Evolutionary conservation across 2,888 invertebrate species (phyloP), one percentile per base, ranked within the genome.

Genomic region (Tenthredo livida): DNA sequence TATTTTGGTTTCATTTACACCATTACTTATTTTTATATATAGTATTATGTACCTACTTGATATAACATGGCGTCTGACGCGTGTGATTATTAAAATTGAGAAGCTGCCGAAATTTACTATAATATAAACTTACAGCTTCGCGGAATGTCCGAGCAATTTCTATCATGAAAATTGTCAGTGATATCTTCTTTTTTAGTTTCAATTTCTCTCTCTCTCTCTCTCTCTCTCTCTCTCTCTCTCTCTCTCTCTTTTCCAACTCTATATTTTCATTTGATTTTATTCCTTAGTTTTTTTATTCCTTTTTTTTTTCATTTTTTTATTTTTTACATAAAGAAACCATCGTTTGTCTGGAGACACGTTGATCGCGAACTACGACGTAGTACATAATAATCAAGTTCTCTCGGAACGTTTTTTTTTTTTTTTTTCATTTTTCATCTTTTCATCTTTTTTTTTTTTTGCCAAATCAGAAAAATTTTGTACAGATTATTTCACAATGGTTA

Each of bases 61-160:
- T 80, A 80, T 80, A 80, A 80, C 61, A 40, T 61, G 80, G 80
- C 80, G 80, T 80, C 80, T 40, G 58, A 80, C 80, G 80, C 80
- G 80, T 73, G 73, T 73, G 73, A 80, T 80, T 80, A 80, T 80
- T 80, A 61, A 80, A 80, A 80, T 80, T 80, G 80, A 80, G 80
- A 80, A 80, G 80, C 80, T 80, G 80, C 21, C 61, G 4, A 61
- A 37, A 80, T 61, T 80, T 58, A 54, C 15, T 47, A 50, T 77
- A 73, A 40, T 72, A 12, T 17, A 77, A 77, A 77, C 29, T 77
- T 77, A 80, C 80, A 80, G 80, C 80, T 80, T 80, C 58, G 50
- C 21, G 61, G 80, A 80, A 80, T 80, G 80, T 80, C 80, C 80
- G 80, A 80, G 80, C 80, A 80, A 80, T 80, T 80, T 80, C 80